Evolutionary conservation across 2,113 vertebrate species (phyloP).

Genomic region (Tachycineta bicolor): DNA sequence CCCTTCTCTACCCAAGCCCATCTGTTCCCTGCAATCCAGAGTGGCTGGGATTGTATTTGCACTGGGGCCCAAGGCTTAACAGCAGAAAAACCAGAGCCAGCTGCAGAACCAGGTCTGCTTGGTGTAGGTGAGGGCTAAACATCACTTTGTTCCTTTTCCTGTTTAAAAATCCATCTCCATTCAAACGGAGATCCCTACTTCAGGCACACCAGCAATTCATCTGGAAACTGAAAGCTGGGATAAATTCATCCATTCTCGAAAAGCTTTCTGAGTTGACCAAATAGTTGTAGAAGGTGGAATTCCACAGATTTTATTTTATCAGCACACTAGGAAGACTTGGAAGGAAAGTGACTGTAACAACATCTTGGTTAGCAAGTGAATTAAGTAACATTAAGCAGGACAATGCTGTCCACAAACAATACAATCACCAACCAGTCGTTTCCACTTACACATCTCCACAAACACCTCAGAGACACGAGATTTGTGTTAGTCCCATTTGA

Average conservation of each 20-base stretch:
- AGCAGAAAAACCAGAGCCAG: neutral
- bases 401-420: neutral
- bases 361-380: neutral
- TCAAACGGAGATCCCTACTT: neutral
- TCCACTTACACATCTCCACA: neutral
- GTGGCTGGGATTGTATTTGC: neutral
- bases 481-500: neutral
- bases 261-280: neutral
- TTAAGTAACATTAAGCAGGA: neutral
- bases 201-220: neutral
- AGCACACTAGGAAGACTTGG: neutral
- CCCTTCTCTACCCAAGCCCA: neutral
- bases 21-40: neutral
- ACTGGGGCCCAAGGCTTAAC: neutral
- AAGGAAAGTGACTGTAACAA: neutral
- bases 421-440: neutral
- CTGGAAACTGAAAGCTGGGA: neutral
- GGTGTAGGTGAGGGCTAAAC: neutral
- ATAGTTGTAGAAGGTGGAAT: neutral
- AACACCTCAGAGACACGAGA: neutral
- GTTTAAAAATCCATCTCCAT: neutral
- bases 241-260: neutral
- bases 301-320: neutral
- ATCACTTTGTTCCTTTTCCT: neutral
- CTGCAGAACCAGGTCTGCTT: neutral